Base-by-base conservation (phyloP, 2,113 vertebrate species). In the Varanus salvator region DNA sequence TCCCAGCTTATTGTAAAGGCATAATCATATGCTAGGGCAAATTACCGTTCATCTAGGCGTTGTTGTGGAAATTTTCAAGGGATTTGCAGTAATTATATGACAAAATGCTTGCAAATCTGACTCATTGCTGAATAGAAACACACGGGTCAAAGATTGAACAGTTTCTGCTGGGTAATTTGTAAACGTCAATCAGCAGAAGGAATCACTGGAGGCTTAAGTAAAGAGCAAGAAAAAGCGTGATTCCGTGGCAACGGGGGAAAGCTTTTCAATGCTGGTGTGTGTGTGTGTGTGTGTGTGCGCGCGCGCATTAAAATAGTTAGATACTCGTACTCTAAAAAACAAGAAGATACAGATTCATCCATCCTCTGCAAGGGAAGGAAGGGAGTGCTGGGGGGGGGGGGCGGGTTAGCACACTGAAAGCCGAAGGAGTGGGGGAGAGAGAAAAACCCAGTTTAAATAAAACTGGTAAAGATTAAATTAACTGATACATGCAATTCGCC, bases 1-100 rank as follows among this genome's bases (percentile, higher is more conserved):
- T 97, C 96, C 94, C 82, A 83, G 89, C 94, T 95, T 91, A 96
- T 96, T 96, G 92, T 94, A 54, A 86, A 97, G 95, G 96, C 91
- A 89, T 94, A 91, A 81, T 96, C 92, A 96, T 96, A 96, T 97
- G 97, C 96, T 97, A 96, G 97, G 96, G 97, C 96, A 98, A 97
- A 98, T 98, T 98, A 98, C 97, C 97, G 98, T 98, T 98, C 97
- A 97, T 97, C 95, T 97, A 96, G 96, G 97, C 96, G 97, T 97
- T 98, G 97, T 97, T 97, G 97, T 97, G 97, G 97, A 98, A 98
- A 98, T 98, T 99, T 99, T 98, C 98, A 98, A 98, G 98, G 98
- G 98, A 99, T 99, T 99, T 99, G 98, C 98, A 98, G 98, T 99
- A 99, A 99, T 99, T 99, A 99, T 99, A 98, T 98, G 98, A 99